A percentile compares a stretch with the other conserved stretches of the same genome.
Conservation (phyloP, 2,888 invertebrate genomes). For the Tenthredo livida region DNA sequence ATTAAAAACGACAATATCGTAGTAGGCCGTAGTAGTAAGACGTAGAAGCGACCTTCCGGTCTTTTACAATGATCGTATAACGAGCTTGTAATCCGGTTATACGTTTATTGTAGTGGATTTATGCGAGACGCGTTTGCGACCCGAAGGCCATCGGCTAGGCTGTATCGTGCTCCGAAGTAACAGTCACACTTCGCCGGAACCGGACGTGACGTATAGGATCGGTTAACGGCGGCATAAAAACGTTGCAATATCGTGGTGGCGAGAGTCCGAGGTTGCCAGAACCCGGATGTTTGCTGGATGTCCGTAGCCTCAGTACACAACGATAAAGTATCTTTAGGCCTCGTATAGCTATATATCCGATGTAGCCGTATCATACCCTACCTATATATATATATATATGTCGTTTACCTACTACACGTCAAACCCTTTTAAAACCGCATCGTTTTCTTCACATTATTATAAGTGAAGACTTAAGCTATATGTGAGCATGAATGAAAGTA, state of each 20-base stretch:
- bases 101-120: slow-evolving; percentile 61
- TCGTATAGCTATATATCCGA: neutral
- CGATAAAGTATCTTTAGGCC: neutral
- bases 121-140: slow-evolving; percentile 57
- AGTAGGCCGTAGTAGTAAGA: slow-evolving; percentile 18
- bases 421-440: neutral
- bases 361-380: neutral
- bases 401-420: neutral
- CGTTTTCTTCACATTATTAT: neutral
- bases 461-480: neutral
- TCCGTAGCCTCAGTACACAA: neutral
- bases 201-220: slow-evolving; percentile 64
- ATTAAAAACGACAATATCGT: slow-evolving; percentile 32
- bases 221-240: slow-evolving; percentile 60
- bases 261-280: slow-evolving; percentile 57
- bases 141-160: slow-evolving; percentile 58
- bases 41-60: slow-evolving; percentile 56
- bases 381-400: neutral
- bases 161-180: slow-evolving; percentile 51
- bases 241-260: slow-evolving; percentile 59
- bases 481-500: neutral
- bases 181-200: slow-evolving; percentile 59
- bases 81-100: slow-evolving; percentile 62
- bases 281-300: slow-evolving; percentile 61
- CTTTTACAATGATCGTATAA: slow-evolving; percentile 60